Evolutionary conservation across 2,113 vertebrate genomes (phyloP).

Genomic region (Atrichornis clamosus): DNA sequence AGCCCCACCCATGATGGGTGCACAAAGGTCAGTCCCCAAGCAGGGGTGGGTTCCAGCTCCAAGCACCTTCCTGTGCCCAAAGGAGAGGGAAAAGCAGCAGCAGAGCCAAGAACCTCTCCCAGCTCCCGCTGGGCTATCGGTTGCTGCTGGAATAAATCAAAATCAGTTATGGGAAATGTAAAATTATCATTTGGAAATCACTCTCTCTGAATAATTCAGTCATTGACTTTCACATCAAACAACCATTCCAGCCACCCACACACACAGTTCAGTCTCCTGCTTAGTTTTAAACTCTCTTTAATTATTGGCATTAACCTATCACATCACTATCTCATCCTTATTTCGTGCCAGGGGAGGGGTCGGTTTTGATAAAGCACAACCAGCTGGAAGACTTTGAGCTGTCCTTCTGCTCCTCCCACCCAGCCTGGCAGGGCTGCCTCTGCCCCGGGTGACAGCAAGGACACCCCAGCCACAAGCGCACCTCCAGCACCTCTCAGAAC

Average conservation of each 20-base stretch:
- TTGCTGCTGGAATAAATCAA: constrained; percentile 73
- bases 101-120: neutral
- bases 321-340: constrained; percentile 59
- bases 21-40: neutral
- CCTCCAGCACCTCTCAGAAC: neutral
- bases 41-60: neutral
- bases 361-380: constrained; percentile 62
- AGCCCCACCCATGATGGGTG: neutral
- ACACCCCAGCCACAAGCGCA: neutral
- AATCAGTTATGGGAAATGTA: constrained; percentile 79
- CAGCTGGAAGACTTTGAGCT: constrained; percentile 67
- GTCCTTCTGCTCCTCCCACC: constrained; percentile 58
- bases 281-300: constrained; percentile 77
- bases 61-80: neutral
- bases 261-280: constrained; percentile 71
- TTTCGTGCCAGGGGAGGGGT: constrained; percentile 64
- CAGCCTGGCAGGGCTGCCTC: neutral
- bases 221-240: constrained; percentile 83
- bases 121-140: constrained; percentile 15
- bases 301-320: constrained; percentile 77
- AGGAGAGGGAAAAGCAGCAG: neutral
- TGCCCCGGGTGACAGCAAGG: constrained; percentile 52
- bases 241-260: constrained; percentile 76
- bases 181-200: constrained; percentile 81
- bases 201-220: constrained; percentile 80